Percentiles rank a stretch among this genome's conserved stretches.
Conservation (phyloP, 2,113 vertebrate species). For the Arothron firmamentum region DNA sequence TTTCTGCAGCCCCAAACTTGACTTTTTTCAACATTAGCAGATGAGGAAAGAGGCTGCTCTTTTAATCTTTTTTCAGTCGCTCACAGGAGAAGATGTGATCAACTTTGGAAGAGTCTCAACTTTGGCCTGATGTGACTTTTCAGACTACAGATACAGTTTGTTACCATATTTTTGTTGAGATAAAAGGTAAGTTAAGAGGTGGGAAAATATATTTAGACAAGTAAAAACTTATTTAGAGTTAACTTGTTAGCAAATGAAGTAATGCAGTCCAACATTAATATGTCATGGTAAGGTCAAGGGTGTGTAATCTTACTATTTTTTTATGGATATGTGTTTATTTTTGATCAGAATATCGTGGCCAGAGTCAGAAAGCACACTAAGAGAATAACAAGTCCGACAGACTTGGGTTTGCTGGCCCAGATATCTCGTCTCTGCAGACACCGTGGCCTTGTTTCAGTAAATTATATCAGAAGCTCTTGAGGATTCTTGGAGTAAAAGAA, state of each 20-base stretch:
- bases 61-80: no score
- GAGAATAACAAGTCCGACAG: conserved; percentile 23
- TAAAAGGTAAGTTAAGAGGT: conserved; percentile 45
- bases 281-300: not conserved
- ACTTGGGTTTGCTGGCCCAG: conserved; percentile 56
- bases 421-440: conserved; percentile 51
- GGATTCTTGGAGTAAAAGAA: conserved; percentile 5
- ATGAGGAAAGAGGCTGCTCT: no score
- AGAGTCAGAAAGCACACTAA: conserved; percentile 6
- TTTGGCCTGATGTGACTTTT: no score
- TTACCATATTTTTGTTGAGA: conserved; percentile 9
- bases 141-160: not conserved
- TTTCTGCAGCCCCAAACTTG: conserved; percentile 31
- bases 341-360: not conserved
- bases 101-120: no score
- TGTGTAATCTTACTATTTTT: not conserved
- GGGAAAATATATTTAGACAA: not conserved
- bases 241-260: not conserved
- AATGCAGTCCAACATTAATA: not conserved
- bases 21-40: conserved; percentile 1
- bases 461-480: conserved; percentile 46
- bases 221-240: not conserved
- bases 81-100: no score
- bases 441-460: conserved; percentile 71
- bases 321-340: not conserved